Base-by-base conservation (phyloP, 2,888 invertebrate species). In the Callyntrura guangdongensis region DNA sequence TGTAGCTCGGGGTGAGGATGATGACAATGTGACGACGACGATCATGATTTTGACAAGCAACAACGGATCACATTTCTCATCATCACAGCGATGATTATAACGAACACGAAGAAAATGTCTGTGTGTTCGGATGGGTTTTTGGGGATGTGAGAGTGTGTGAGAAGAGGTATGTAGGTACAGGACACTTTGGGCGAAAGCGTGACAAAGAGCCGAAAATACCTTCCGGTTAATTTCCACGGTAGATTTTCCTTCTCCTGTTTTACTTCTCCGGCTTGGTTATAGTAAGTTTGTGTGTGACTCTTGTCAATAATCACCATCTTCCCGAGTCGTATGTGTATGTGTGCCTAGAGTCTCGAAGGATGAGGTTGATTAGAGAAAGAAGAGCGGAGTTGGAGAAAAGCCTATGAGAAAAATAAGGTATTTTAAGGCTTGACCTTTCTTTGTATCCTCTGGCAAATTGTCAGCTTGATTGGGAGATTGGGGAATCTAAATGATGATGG, bases 151-250 rank as follows among this genome's bases (percentile, higher is more conserved):
- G 0, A 3, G 49, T 14, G 45, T 3, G 8, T 25, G 14, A 11
- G 1, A 25, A 25, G 0, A 59, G 59, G 12, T n/a, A 3, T 36
- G 27, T 12, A 12, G 11, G 49, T n/a, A 67, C 64, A 59, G 6
- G 27, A 12, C 17, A 36, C 45, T 74, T 49, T 17, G 11, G 47
- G 11, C 1, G 74, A 74, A 74, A 74, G 79, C 69, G 87, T 81
- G 81, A 87, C 81, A 87, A 27, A 87, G 53, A 67, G 64, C 17
- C 67, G 87, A 67, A 88, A 88, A 88, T 82, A 72, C 89, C 89
- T 89, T 89, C 89, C 89, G 89, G 89, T 72, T 83, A 89, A 89
- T 89, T 87, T 69, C 69, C 69, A 87, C 81, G 27, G 56, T 56
- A 25, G 25, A 79, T 36, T 79, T 56, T 25, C 5, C 4, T 56